Base-by-base conservation (phyloP, 2,888 invertebrate genomes). In the Entomobrya multifasciata region DNA sequence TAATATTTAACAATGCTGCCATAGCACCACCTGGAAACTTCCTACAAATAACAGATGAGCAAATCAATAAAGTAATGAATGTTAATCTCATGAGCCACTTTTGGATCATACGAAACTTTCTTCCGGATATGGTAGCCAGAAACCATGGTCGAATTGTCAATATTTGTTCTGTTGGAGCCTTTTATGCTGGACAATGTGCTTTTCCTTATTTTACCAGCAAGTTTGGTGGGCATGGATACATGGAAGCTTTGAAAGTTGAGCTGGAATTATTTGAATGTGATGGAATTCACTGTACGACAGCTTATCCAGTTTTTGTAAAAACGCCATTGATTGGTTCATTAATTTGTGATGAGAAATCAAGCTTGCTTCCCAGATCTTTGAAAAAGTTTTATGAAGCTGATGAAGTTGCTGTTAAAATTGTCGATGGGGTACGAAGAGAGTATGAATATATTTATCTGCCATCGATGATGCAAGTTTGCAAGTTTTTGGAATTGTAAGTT, bases 1-100 rank as follows among this genome's bases (percentile, higher is more conserved):
- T 89, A 0, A 55, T 90, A 15, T 87, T 90, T 41, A 89, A 89
- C 86, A 90, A 90, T 82, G 89, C 90, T 6, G 90, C 89, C 15
- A 87, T 89, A 17, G 76, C 80, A 11, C 70, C 76, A 3, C 25
- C 10, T 1, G 83, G 70, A 15, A 85, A 84, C 47, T 80, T 89
- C 44, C 77, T 88, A 8, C 55, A 86, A 10, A 25, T 84, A 17
- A 84, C 36, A 36, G 82, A 88, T 27, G 77, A 86, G 13, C 76
- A 86, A 36, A 82, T 90, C 52, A 87, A 89, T 11, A 87, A 84
- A 11, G 88, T 81, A 13, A 84, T 88, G 15, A 41, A 87, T 8
- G 57, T 88, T 0, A 90, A 90, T 72, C 84, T 89, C 20, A 76
- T 89, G 65, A 87, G 89, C 11, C 90, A 90, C 36, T 80, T 88